Percentiles rank a stretch among this genome's conserved stretches.
These are phyloP conservation scores for Otolemur crassicaudatus DNA, from an alignment of 2,797 vertebrate genomes.

Conservation along the genomic window DNA sequence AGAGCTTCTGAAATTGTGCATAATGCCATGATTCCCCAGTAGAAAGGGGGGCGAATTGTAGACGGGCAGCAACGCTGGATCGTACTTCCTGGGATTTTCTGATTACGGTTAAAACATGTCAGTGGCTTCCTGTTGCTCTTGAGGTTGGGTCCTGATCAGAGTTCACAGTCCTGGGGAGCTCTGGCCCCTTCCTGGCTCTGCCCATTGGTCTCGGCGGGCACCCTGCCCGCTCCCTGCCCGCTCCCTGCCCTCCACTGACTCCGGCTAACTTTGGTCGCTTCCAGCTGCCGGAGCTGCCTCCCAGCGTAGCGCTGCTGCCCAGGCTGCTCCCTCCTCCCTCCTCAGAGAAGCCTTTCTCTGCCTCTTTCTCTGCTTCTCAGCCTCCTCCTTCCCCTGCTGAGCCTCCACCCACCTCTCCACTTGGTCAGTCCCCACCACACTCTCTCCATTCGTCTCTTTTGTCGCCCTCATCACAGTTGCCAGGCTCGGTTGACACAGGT, in stretches of 20 bases:
- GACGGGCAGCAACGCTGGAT: neutral
- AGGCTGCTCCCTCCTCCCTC: neutral
- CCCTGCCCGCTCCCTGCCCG: neutral
- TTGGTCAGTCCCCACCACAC: too few relatives aligned
- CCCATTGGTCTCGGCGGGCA: neutral
- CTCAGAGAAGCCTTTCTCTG: neutral
- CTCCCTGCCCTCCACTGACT: neutral
- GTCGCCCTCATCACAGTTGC: neutral
- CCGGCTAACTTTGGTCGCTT: neutral
- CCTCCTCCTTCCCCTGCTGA: neutral
- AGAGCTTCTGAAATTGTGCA: constrained; percentile 31
- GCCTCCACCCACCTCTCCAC: neutral
- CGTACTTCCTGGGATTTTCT: constrained; percentile 61
- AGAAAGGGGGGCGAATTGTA: neutral
- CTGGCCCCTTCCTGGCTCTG: neutral
- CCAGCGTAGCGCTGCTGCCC: neutral
- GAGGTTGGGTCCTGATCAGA: constrained; percentile 48
- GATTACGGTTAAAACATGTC: constrained; percentile 57
- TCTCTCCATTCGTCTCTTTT: neutral
- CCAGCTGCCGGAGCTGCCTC: neutral
- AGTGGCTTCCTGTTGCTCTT: constrained; percentile 64
- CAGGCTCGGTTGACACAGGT: too few relatives aligned
- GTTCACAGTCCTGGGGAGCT: neutral
- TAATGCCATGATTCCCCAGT: constrained; percentile 19
- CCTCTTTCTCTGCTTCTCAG: neutral